Evolutionary conservation across 2,888 invertebrate genomes (phyloP).

Genomic region (Lasioglossum vierecki): DNA sequence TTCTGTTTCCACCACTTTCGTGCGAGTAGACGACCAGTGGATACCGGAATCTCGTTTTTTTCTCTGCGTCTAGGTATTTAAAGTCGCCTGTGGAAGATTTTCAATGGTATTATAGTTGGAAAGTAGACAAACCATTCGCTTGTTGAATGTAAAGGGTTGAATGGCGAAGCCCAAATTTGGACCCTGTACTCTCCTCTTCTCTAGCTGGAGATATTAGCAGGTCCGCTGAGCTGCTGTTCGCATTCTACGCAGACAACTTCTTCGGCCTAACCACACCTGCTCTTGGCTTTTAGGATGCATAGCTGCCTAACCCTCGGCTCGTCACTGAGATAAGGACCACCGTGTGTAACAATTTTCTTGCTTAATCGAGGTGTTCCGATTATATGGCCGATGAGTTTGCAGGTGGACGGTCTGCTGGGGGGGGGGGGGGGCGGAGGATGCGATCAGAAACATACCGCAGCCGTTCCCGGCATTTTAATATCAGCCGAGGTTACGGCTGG

Average conservation of each 20-base stretch:
- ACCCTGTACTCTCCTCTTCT: no score
- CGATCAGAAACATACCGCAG: constrained; percentile 13
- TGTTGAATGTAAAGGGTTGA: no score
- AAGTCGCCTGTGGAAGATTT: neutral
- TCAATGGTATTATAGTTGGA: no score
- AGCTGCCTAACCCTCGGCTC: no score
- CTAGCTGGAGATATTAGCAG: no score
- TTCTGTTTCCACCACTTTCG: constrained; percentile 8
- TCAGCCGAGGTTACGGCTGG: constrained; percentile 38
- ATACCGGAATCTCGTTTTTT: neutral
- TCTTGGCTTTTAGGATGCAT: no score
- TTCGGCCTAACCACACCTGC: no score
- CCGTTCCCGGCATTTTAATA: constrained; percentile 56
- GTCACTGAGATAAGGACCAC: no score
- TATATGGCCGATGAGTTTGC: neutral
- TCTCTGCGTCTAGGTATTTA: neutral
- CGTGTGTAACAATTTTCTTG: neutral
- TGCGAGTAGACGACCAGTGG: neutral
- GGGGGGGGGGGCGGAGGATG: neutral
- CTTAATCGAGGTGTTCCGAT: neutral
- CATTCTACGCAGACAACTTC: no score
- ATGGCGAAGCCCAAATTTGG: no score
- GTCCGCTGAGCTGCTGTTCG: no score
- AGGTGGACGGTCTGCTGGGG: constrained; percentile 1
- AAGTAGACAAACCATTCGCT: no score